Percentiles rank a stretch among this genome's conserved stretches.
phyloP scores from a whole-genome alignment of 2,797 vertebrate genomes.

The Chloroceryle amazona region DNA sequence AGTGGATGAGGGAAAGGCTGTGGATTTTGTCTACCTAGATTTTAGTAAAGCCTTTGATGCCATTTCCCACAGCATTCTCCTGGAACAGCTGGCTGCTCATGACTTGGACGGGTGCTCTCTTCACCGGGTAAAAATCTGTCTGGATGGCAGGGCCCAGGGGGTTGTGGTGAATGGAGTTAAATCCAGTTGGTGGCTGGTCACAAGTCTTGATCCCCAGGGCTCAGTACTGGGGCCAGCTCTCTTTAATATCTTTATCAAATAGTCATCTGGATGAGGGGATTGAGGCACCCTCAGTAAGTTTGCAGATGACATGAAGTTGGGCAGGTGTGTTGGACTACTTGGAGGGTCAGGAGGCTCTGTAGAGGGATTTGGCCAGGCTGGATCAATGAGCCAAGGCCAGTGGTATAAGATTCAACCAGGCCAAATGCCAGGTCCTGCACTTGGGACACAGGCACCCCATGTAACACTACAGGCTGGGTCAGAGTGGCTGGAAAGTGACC shows the following conservation, averaged over 20 bases:
- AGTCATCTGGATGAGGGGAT: neutral
- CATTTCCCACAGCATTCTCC: neutral
- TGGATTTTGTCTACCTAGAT: neutral
- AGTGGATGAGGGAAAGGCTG: neutral
- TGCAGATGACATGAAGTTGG: neutral
- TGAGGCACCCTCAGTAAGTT: neutral
- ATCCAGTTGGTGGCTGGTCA: accelerated
- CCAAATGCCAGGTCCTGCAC: neutral
- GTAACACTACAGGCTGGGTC: neutral
- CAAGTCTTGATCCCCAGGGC: neutral
- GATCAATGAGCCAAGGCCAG: accelerated
- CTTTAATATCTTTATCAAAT: neutral
- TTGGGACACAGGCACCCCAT: neutral
- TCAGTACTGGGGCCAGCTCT: neutral
- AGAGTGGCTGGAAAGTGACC: no score
- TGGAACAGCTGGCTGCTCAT: neutral
- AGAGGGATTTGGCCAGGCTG: neutral
- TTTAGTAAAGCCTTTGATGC: neutral
- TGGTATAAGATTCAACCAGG: neutral
- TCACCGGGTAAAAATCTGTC: neutral
- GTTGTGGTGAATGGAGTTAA: no score
- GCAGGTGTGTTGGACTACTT: neutral
- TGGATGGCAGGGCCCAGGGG: no score
- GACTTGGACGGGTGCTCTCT: neutral
- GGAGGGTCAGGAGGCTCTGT: neutral